Conservation (phyloP, 2,888 invertebrate genomes). For the Bembecia ichneumoniformis region DNA sequence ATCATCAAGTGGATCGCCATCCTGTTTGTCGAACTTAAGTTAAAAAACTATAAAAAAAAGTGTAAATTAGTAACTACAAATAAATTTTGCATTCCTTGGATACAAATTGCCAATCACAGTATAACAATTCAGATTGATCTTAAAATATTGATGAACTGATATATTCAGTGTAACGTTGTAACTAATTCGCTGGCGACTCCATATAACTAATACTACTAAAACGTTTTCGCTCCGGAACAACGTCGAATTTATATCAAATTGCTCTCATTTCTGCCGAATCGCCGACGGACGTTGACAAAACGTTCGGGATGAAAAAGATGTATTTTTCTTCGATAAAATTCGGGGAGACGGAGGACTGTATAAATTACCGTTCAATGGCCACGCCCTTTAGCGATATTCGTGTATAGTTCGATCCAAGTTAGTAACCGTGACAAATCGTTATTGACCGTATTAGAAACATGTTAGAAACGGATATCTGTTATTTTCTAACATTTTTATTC, state of each 20-base stretch:
- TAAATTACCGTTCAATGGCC: slow-evolving; percentile 25
- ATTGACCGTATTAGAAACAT: not conserved
- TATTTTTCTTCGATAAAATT: slow-evolving; percentile 63
- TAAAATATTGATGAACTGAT: not conserved
- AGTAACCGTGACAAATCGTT: not conserved
- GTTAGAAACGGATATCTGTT: too few species aligned
- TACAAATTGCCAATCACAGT: too few species aligned
- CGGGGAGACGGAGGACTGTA: slow-evolving; percentile 37
- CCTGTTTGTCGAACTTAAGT: too few species aligned
- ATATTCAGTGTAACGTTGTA: not conserved
- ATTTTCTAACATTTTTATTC: too few species aligned
- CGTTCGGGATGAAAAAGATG: slow-evolving; percentile 55
- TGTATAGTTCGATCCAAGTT: not conserved
- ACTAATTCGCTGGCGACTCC: not conserved
- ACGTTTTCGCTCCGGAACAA: not conserved
- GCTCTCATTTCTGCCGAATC: slow-evolving; percentile 47
- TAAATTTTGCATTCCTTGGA: too few species aligned
- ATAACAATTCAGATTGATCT: too few species aligned
- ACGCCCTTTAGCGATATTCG: slow-evolving; percentile 4
- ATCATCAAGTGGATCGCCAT: too few species aligned
- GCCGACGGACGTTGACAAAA: slow-evolving; percentile 59
- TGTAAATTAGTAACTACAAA: too few species aligned
- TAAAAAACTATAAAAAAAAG: too few species aligned
- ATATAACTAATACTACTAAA: not conserved
- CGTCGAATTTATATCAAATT: slow-evolving; percentile 54